Conservation (phyloP, 2,113 vertebrate species). For the Pungitius pungitius region DNA sequence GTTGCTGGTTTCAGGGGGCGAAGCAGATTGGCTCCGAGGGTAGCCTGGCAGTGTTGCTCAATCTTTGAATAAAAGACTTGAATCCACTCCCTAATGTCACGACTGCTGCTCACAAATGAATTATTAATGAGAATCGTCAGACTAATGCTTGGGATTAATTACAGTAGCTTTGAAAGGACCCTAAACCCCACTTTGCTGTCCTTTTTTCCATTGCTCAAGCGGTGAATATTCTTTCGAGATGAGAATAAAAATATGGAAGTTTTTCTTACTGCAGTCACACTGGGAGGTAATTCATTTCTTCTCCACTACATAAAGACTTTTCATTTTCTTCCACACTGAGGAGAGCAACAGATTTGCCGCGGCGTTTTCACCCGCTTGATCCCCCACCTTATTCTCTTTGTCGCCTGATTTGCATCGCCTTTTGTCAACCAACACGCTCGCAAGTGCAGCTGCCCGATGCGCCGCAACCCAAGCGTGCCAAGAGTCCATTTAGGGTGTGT, state of each 20-base stretch:
- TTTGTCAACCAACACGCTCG: constrained; percentile 13
- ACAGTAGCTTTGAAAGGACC: constrained; percentile 54
- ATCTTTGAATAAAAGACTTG: constrained; percentile 60
- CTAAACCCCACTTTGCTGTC: neutral
- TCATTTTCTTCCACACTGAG: neutral
- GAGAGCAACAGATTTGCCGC: constrained; percentile 21
- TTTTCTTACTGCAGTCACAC: constrained; percentile 19
- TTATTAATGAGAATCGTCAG: constrained; percentile 72
- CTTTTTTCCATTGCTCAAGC: constrained; percentile 5
- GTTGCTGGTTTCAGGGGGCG: neutral
- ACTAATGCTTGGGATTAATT: constrained; percentile 73
- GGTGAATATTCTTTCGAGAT: constrained; percentile 20
- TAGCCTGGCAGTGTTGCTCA: constrained; percentile 58
- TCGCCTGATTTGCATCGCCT: constrained; percentile 25
- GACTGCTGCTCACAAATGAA: constrained; percentile 66
- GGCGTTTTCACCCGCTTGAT: constrained; percentile 37
- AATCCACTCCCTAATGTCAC: constrained; percentile 53
- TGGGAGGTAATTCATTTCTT: constrained; percentile 25
- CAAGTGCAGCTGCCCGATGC: constrained; percentile 46
- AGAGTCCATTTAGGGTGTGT: neutral
- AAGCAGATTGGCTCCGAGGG: constrained; percentile 62
- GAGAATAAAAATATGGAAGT: constrained; percentile 28
- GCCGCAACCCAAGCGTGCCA: constrained; percentile 1
- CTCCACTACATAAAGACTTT: neutral
- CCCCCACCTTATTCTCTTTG: constrained; percentile 25